Conservation (phyloP, 2,797 vertebrate species). For the Xerus rutilus region DNA sequence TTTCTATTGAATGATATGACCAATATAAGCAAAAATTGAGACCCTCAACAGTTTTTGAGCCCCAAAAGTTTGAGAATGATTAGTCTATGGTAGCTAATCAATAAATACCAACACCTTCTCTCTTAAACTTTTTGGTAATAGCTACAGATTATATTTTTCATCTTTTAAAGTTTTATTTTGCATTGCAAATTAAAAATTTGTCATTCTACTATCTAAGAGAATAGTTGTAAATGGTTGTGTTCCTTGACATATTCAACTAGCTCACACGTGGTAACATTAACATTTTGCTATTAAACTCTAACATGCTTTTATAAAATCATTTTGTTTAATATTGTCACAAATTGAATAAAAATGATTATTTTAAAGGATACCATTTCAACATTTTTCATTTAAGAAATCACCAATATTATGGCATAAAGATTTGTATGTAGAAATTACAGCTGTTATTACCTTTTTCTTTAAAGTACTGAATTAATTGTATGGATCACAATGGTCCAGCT, state of each 20-base stretch:
- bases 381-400: not conserved
- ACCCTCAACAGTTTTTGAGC: not conserved
- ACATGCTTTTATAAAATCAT: not conserved
- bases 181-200: not conserved
- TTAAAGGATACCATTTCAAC: not conserved
- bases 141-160: not conserved
- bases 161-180: not conserved
- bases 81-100: not conserved
- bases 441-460: not conserved
- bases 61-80: not conserved
- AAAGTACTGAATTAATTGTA: slow-evolving; percentile 38
- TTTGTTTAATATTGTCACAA: not conserved
- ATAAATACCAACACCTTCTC: not conserved
- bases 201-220: not conserved
- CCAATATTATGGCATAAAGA: not conserved
- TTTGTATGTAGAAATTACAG: not conserved
- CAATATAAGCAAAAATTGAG: not conserved
- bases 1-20: not conserved
- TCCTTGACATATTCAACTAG: not conserved
- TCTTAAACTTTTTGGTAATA: not conserved
- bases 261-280: not conserved
- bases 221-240: not conserved
- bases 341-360: not conserved
- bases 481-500: not conserved
- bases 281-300: slow-evolving; percentile 36